Evolutionary conservation across 2,797 vertebrate species (phyloP), one percentile per base, ranked within the genome.

Genomic region (Sebastes hubbsi): DNA sequence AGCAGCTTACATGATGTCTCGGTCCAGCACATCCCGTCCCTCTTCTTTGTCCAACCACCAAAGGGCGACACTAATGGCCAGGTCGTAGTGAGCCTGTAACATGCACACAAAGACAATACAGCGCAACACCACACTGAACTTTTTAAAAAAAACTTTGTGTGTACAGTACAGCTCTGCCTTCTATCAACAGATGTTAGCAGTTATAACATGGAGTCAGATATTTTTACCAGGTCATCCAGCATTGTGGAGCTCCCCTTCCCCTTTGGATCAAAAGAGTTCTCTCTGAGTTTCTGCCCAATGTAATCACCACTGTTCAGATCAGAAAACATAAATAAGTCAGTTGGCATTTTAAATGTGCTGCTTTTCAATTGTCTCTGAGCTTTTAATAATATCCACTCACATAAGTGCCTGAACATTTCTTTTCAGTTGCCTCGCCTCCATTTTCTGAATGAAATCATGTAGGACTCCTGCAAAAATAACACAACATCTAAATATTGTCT

Each of bases 221-320:
- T 18, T 42, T 22, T 56, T 97, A 98, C 97, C 96, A 97, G 90
- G 55, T 97, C 95, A 86, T 97, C 97, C 92, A 97, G 91, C 85
- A 96, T 84, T 2, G 95, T 95, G 69, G 91, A 90, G 16, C 91
- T 86, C 56, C 86, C 94, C 92, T 92, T 96, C 80, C 97, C 96
- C 84, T 96, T 95, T 5, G 96, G 96, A 88, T 98, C 97, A 90
- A 98, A 98, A 71, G 91, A 87, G 4, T 96, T 96, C 93, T 98
- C 97, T 86, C 92, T 77, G 72, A 98, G 94, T 90, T 91, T 97
- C 88, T 95, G 95, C 54, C 97, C 96, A 88, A 98, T 92, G 86
- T 98, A 97, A 87, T 96, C 93, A 75, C 82, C 91, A 75, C 97
- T 98, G 88, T 80, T 77, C 46, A 75, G 36, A 78, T 18, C 3